phyloP scores from a whole-genome alignment of 2,113 vertebrate species.

The Coptodon bakossiorum region DNA sequence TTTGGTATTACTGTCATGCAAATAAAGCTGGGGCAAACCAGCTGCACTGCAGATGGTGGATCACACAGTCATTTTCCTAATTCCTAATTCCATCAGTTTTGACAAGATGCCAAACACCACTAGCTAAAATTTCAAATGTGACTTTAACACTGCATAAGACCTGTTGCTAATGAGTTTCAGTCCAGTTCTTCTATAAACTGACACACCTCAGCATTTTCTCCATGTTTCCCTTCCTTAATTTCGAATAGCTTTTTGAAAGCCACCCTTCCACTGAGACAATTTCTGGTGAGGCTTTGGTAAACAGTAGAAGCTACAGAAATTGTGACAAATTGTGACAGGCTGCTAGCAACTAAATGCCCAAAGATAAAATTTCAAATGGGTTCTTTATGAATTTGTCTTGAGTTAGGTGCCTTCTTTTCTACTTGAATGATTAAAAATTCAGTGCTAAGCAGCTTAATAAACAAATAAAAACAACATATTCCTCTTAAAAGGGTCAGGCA shows the following conservation, averaged over 20 bases:
- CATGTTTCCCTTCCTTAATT: neutral
- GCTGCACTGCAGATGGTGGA: neutral
- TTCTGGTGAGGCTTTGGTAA: neutral
- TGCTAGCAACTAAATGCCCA: neutral
- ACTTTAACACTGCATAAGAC: neutral
- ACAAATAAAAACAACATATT: neutral
- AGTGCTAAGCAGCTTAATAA: neutral
- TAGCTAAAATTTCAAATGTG: neutral
- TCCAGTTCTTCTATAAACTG: neutral
- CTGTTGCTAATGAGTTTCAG: rapidly evolving
- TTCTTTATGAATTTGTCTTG: neutral
- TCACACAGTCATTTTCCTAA: neutral
- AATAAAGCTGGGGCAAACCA: neutral
- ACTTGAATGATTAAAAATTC: neutral
- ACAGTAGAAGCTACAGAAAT: neutral
- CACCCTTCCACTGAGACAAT: neutral
- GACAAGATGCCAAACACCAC: neutral
- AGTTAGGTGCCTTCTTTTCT: neutral
- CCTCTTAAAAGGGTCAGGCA: neutral
- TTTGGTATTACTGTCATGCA: neutral
- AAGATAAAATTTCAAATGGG: neutral
- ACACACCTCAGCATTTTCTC: neutral
- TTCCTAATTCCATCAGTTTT: neutral
- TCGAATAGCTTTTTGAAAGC: neutral
- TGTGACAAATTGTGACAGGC: neutral